These are phyloP conservation scores for Drosophila burlai DNA, from an alignment of 1,140 invertebrate genomes.

Conservation along the genomic window DNA sequence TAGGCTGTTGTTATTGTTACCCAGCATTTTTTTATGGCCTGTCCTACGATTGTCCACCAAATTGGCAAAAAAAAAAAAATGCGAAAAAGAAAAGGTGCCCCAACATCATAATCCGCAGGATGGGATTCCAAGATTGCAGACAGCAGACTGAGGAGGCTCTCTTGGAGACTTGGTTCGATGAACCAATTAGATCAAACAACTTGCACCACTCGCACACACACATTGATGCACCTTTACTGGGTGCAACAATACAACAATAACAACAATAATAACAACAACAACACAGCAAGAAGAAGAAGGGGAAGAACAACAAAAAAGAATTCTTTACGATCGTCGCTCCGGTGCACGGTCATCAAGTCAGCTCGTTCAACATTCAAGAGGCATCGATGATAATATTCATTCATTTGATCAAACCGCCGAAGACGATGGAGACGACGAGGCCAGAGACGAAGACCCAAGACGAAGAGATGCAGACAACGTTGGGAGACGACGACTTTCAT, in stretches of 20 bases:
- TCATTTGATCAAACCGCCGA: slow-evolving; percentile 83
- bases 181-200: slow-evolving; percentile 84
- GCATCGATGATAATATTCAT: slow-evolving; percentile 84
- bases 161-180: slow-evolving; percentile 54
- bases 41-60: slow-evolving; percentile 35
- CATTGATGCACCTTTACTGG: slow-evolving; percentile 31
- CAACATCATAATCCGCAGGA: slow-evolving; percentile 46
- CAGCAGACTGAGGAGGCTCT: slow-evolving; percentile 5
- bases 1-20: slow-evolving; percentile 3
- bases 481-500: slow-evolving; percentile 40
- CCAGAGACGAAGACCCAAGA: slow-evolving; percentile 1
- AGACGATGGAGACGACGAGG: slow-evolving; percentile 64
- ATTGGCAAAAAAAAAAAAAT: slow-evolving; percentile 23
- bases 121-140: slow-evolving; percentile 27
- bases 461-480: slow-evolving; percentile 21
- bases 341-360: slow-evolving; percentile 77
- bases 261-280: slow-evolving; percentile 15
- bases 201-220: slow-evolving; percentile 57
- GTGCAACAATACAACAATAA: slow-evolving; percentile 52
- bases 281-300: slow-evolving; percentile 18
- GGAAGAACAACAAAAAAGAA: slow-evolving; percentile 50
- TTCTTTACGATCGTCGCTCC: slow-evolving; percentile 68
- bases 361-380: slow-evolving; percentile 78
- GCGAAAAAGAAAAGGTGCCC: background rate
- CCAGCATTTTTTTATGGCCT: slow-evolving; percentile 18